Conservation (phyloP, 2,797 vertebrate genomes). For the Balearica regulorum region DNA sequence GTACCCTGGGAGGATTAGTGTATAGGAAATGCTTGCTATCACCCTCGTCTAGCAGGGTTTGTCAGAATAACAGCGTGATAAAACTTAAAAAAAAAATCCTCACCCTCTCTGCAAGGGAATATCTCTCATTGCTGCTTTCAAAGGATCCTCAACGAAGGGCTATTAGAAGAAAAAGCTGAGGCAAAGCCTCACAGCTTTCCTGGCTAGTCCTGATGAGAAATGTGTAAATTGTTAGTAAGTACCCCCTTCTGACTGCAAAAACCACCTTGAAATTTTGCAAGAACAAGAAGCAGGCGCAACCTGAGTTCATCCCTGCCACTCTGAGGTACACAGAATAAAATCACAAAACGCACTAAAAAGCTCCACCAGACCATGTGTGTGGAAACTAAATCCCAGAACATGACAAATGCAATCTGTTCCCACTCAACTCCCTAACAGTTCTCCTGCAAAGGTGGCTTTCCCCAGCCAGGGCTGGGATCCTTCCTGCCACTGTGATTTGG, state of each 20-base stretch:
- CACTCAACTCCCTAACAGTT: neutral
- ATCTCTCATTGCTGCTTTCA: neutral
- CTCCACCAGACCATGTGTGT: neutral
- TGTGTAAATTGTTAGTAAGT: neutral
- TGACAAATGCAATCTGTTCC: neutral
- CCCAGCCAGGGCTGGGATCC: neutral
- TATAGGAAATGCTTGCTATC: rapidly evolving
- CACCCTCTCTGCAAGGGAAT: neutral
- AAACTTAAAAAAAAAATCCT: neutral
- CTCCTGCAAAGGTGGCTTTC: neutral
- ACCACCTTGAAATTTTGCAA: neutral
- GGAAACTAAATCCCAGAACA: constrained; percentile 10
- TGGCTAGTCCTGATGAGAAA: neutral
- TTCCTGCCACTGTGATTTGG: neutral
- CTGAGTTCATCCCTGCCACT: neutral
- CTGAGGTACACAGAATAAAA: neutral
- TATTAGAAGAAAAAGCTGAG: neutral
- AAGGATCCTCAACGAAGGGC: neutral
- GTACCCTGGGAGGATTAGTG: neutral
- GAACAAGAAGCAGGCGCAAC: neutral
- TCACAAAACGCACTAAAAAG: neutral
- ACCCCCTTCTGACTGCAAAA: neutral
- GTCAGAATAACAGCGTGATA: neutral
- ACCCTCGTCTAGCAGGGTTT: neutral
- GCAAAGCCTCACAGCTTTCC: neutral